A percentile compares a stretch with the other conserved stretches of the same genome.
Evolutionary conservation across 1,140 invertebrate species (phyloP).

Genomic region (Calephelis nemesis): DNA sequence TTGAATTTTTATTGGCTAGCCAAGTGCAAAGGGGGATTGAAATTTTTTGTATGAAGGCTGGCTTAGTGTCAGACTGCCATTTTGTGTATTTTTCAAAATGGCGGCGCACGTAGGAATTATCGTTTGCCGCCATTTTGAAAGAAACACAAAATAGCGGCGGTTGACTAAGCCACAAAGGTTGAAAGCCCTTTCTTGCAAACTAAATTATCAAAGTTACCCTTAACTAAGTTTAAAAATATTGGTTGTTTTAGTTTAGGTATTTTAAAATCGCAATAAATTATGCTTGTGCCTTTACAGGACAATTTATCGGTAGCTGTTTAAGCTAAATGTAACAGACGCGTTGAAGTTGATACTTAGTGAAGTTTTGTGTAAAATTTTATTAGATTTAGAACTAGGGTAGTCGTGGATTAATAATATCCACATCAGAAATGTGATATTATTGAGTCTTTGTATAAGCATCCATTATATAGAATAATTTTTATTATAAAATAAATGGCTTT

Average conservation of each 20-base stretch:
- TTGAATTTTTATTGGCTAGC: no score
- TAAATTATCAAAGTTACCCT: no score
- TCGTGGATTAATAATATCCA: conserved; percentile 79
- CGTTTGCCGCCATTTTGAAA: no score
- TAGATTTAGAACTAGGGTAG: conserved; percentile 61
- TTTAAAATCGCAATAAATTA: conserved; percentile 10
- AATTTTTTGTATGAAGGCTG: no score
- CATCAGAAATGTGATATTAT: conserved; percentile 81
- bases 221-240: no score
- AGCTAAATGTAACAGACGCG: conserved; percentile 21
- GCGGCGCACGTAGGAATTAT: no score
- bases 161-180: no score
- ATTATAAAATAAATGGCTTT: conserved; percentile 68
- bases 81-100: no score
- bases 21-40: no score
- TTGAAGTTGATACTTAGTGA: conserved; percentile 53
- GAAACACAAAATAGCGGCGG: no score
- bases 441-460: conserved; percentile 77
- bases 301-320: conserved; percentile 10
- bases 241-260: background rate
- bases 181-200: no score
- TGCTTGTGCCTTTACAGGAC: conserved; percentile 17
- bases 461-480: conserved; percentile 52
- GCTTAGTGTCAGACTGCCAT: no score
- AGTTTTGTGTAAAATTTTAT: conserved; percentile 44